Evolutionary conservation across 2,888 invertebrate genomes (phyloP), one percentile per base, ranked within the genome.

Genomic region (Pristionchus fissidentatus): DNA sequence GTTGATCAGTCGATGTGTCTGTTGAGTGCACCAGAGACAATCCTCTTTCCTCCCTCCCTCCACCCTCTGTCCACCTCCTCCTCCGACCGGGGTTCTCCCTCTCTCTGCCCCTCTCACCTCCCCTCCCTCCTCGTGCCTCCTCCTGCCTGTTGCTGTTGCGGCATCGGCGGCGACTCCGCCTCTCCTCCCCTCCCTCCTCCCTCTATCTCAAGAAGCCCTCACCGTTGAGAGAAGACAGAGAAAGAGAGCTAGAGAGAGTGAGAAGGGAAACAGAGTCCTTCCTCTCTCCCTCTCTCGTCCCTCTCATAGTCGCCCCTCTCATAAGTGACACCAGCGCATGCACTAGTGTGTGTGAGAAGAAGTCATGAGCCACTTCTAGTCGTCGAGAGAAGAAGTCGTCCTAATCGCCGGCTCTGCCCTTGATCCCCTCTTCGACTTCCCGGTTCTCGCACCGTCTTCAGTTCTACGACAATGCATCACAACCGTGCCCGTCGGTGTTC

Each of bases 401-500:
- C 15, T 57, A 41, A 8, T 60, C 41, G n/a, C 41, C 62, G 22
- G 19, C 43, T 80, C 26, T 41, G 19, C 32, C 41, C 41, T 66
- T 32, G 46, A 81, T 22, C 81, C 26, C 41, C 49, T 32, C 73
- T 73, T 43, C 83, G 49, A 43, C 55, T 57, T 1, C 5, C 66
- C 3, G 66, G 35, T 38, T n/a, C n/a, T n/a, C n/a, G n/a, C n/a
- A n/a, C n/a, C n/a, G n/a, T 35, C 19, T 41, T 41, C 38, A 15
- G 32, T 43, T 22, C 13, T 15, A 55, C 62, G 32, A 29, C 15
- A 4, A n/a, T 49, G 80, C 83, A 84, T 22, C 60, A 79, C 41
- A 81, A 85, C 7, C 80, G 86, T 10, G 80, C 85, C 32, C 83
- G 86, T 19, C 60, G 86, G 26, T 87, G 86, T 55, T 86, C 85